Evolutionary conservation across 1,140 invertebrate species (phyloP).

Genomic region (Periplaneta americana): DNA sequence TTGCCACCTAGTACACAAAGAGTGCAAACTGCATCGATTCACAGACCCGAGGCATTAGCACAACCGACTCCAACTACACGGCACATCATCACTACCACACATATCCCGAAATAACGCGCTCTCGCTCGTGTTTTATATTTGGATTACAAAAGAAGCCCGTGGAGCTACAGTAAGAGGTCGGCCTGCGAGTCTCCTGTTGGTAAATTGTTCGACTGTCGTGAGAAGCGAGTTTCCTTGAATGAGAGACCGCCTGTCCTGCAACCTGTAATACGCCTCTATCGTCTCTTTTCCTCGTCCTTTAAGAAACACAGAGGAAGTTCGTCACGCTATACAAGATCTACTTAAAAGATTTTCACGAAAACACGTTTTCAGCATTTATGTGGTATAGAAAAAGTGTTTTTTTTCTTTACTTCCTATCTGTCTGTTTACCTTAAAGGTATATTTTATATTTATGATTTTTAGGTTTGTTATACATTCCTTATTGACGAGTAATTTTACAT

Average conservation of each 20-base stretch:
- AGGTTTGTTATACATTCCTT: too few relatives aligned
- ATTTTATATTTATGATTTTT: too few relatives aligned
- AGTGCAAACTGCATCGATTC: not conserved
- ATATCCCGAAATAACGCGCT: not conserved
- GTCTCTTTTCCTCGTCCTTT: not conserved
- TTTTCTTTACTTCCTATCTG: too few relatives aligned
- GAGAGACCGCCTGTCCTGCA: not conserved
- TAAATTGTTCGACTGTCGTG: not conserved
- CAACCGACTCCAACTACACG: not conserved
- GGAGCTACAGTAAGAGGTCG: not conserved
- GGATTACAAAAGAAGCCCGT: conserved; percentile 5
- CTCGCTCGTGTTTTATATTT: conserved; percentile 1
- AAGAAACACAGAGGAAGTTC: too few relatives aligned
- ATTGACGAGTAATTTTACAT: too few relatives aligned
- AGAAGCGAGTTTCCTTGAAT: too few relatives aligned
- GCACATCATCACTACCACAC: not conserved
- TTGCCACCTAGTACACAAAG: not conserved
- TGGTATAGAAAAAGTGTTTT: too few relatives aligned
- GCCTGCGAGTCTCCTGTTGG: not conserved
- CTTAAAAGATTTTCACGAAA: too few relatives aligned
- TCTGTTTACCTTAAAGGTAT: too few relatives aligned
- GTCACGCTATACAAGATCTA: too few relatives aligned
- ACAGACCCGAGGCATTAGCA: not conserved
- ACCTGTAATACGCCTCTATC: not conserved
- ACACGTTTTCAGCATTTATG: too few relatives aligned